Base-by-base conservation (phyloP, 2,888 invertebrate species). In the Endomychus coccineus region DNA sequence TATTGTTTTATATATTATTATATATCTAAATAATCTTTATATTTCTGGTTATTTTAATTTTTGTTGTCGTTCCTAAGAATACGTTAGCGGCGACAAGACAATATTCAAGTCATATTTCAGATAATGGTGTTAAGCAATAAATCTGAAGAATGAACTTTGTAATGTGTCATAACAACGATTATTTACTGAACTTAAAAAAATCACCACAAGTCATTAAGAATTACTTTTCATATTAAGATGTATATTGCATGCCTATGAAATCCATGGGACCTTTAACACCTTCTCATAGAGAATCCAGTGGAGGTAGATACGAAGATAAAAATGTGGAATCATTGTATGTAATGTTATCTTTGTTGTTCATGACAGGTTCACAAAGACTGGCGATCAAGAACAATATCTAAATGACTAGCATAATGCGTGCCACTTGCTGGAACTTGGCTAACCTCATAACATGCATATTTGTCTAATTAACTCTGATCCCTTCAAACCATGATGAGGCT, bases 341-440 rank as follows among this genome's bases (percentile, higher is more conserved):
- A 58, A 58, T 58, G 56, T 51, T 54, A 52, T 55, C 55, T 54
- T 49, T 51, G 53, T 49, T 53, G 47, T 48, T 51, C 49, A 49
- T 55, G 56, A 56, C 56, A 54, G 51, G 48, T 37, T 44, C 50
- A 54, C 55, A 57, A 54, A 50, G 52, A 49, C 48, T 46, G 42
- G 41, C 50, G 38, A 53, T 50, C 56, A 58, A 58, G 57, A 58
- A 58, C 58, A 58, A 58, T 58, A 53, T 53, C 49, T 49, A 49
- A 51, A 55, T 58, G 58, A 58, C 58, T 57, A 50, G 58, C 58
- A 57, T 48, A 52, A 57, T 54, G 46, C 49, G 45, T 43, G 47
- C 39, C 45, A 51, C 50, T 50, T 55, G 32, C 25, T 33, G 33
- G 23, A 38, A 34, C 37, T 38, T 29, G 38, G 27, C 46, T 44